phyloP scores from a whole-genome alignment of 2,888 invertebrate genomes.

The Exephanes ischioxanthus region DNA sequence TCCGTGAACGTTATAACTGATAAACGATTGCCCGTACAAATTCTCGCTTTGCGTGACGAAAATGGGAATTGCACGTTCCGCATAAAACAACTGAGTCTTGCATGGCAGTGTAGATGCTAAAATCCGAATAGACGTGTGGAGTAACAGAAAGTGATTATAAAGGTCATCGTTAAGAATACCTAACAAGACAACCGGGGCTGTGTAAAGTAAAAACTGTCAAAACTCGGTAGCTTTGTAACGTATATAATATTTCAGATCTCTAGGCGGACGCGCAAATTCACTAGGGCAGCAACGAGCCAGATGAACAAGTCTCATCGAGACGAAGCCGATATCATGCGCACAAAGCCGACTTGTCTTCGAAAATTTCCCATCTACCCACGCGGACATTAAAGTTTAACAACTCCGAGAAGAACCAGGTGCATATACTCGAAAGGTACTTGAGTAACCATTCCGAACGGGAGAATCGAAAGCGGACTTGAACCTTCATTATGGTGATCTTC shows the following conservation, averaged over 20 bases:
- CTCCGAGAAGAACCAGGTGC: slow-evolving; percentile 49
- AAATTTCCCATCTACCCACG: slow-evolving; percentile 53
- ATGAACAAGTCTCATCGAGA: slow-evolving; percentile 49
- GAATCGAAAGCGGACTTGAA: slow-evolving; percentile 39
- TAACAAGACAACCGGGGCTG: slow-evolving; percentile 66
- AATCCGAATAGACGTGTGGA: slow-evolving; percentile 43
- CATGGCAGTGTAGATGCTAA: background rate
- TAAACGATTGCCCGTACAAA: background rate
- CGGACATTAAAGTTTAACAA: slow-evolving; percentile 50
- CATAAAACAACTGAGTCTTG: background rate
- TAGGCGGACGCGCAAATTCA: slow-evolving; percentile 71
- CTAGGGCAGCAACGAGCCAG: slow-evolving; percentile 61
- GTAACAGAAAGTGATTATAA: slow-evolving; percentile 56
- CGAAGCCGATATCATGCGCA: slow-evolving; percentile 25
- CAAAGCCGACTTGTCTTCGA: slow-evolving; percentile 37
- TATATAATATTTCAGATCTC: slow-evolving; percentile 57
- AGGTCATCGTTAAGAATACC: slow-evolving; percentile 42
- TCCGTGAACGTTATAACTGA: slow-evolving; percentile 22
- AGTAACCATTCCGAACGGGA: too few relatives aligned
- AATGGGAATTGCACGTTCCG: background rate
- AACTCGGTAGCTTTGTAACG: slow-evolving; percentile 71
- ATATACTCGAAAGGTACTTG: too few relatives aligned
- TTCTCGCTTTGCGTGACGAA: background rate
- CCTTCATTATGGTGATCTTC: slow-evolving; percentile 33
- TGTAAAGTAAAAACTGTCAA: slow-evolving; percentile 69